Base-by-base conservation (phyloP, 2,888 invertebrate species). In the Ormyrus thymus region DNA sequence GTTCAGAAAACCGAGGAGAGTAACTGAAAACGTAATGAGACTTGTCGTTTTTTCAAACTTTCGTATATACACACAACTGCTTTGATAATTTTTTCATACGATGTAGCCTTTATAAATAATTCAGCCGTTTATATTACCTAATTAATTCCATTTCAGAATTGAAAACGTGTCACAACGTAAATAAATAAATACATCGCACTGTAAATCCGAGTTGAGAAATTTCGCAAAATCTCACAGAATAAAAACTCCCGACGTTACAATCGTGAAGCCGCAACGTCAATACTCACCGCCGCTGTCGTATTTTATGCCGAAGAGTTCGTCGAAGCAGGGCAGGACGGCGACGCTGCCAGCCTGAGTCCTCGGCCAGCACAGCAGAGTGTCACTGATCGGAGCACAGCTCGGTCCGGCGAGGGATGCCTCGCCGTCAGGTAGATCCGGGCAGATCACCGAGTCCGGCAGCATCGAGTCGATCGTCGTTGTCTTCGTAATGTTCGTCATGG, bases 221-320 rank as follows among this genome's bases (percentile, higher is more conserved):
- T 29, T 29, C 29, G 2, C 29, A 29, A 29, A 29, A 29, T 29
- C 29, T n/a, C n/a, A n/a, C n/a, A n/a, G 15, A 50, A 15, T 65
- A 65, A 61, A 29, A 51, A 51, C 10, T 51, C 10, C 51, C 10
- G n/a, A 13, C 3, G 5, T 11, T 11, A 55, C 7, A 55, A 11
- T 11, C 6, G 11, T n/a, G 2, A 9, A 43, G 72, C 48, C 29
- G 29, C 29, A 29, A 29, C 4, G 29, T 29, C 29, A 29, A 29
- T 82, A 95, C 96, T 96, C 91, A 97, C 97, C 94, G 88, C 95
- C 93, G 82, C 93, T 94, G 88, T 97, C 97, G 87, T 97, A 97
- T 83, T 92, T 93, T 77, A 96, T 93, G 79, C 95, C 95, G 83
- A 94, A 92, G 78, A 97, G 92, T 86, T 96, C 94, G 65, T 93